Evolutionary conservation across 2,888 invertebrate genomes (phyloP).

Genomic region (Leptopterna dolabrata): DNA sequence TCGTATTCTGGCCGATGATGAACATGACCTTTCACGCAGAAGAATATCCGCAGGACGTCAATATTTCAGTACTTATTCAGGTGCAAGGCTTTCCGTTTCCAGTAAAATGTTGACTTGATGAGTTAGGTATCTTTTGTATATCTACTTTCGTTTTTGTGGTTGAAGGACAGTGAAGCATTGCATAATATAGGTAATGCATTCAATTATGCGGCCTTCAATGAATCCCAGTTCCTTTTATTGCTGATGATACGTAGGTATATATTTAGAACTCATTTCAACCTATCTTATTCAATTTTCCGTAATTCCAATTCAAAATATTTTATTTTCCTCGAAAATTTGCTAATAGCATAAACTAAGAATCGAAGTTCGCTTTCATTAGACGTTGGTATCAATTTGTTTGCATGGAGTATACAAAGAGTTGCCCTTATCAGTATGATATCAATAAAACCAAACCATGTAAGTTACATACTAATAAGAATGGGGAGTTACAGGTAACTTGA

Average conservation of each 20-base stretch:
- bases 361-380: too few species aligned
- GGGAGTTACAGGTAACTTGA: too few species aligned
- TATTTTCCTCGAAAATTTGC: too few species aligned
- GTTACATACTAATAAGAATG: too few species aligned
- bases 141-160: not conserved
- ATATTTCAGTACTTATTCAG: not conserved
- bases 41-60: not conserved
- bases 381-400: too few species aligned
- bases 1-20: constrained; percentile 85
- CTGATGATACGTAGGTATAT: not conserved
- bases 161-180: not conserved
- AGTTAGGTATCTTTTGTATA: not conserved
- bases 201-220: not conserved
- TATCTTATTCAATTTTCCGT: not conserved
- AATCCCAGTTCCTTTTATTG: not conserved
- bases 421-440: too few species aligned
- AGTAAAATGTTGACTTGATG: not conserved
- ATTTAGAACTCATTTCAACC: not conserved
- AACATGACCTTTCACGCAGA: constrained; percentile 75
- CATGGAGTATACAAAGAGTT: too few species aligned
- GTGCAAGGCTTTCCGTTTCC: not conserved
- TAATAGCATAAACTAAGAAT: too few species aligned
- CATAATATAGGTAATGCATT: not conserved
- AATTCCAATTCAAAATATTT: too few species aligned
- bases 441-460: too few species aligned